Evolutionary conservation across 2,797 vertebrate genomes (phyloP), one percentile per base, ranked within the genome.

Genomic region (Pseudochirops corinnae): DNA sequence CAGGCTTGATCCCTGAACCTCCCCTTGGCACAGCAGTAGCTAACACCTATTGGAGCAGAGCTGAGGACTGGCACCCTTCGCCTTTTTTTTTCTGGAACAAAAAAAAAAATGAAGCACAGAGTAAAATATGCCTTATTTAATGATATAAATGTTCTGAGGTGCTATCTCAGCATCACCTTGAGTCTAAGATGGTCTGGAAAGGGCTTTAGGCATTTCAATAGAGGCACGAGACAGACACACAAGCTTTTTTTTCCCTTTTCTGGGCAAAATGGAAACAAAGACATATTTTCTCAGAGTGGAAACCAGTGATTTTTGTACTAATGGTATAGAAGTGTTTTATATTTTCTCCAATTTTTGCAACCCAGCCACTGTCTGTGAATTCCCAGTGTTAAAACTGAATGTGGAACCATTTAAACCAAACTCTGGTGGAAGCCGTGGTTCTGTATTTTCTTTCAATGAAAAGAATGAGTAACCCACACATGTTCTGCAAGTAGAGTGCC

Each of bases 391-490:
- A 3, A 33, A 93, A 91, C 26, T 94, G 97, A 62, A 95, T 94
- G 97, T 94, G 90, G 46, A 94, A 52, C 90, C 74, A 95, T 93
- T 96, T 90, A 95, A 95, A 87, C 96, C 92, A 98, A 92, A 97
- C 98, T 95, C 97, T 96, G 94, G 92, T 95, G 96, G 56, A n/a
- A 96, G 52, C 29, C 52, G 62, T 94, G 29, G 56, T 13, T n/a
- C 93, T 58, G 91, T 90, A 14, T 56, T 91, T 96, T 91, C 92
- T 94, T 16, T 10, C 33, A 94, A 93, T 93, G 91, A 31, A 74
- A 46, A 95, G 95, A 98, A 97, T 98, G 96, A 96, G n/a, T 95
- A 97, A 96, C 82, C 93, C 16, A 28, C 95, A 91, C 91, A 33
- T 26, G 16, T n/a, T 92, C 31, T 24, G 21, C 74, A 96, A 74